These are phyloP conservation scores for Ornithorhynchus anatinus DNA, from an alignment of 2,113 vertebrate species.

Conservation along the genomic window DNA sequence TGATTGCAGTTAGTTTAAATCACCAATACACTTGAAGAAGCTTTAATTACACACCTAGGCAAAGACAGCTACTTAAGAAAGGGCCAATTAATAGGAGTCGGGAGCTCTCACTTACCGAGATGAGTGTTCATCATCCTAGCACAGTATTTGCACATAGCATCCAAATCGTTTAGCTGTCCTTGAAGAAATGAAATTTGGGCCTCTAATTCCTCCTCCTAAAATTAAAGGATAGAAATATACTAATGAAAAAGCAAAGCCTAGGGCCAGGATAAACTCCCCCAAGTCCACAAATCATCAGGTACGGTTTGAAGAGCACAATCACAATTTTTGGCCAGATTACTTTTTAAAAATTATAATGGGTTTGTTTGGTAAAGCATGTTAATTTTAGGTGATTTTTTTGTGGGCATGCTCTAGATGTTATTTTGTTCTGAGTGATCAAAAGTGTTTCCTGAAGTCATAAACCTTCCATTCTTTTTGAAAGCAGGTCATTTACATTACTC, in stretches of 20 bases:
- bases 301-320: background rate
- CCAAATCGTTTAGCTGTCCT: conserved; percentile 95
- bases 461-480: too few species aligned
- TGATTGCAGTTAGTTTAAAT: too few species aligned
- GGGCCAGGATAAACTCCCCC: background rate
- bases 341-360: background rate
- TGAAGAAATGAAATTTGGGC: conserved; percentile 97
- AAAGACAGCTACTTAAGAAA: too few species aligned
- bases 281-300: background rate
- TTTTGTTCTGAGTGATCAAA: too few species aligned
- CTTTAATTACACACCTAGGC: too few species aligned
- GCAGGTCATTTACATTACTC: too few species aligned
- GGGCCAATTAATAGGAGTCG: too few species aligned
- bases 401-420: too few species aligned
- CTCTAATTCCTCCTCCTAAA: conserved; percentile 93
- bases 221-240: conserved; percentile 29
- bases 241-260: background rate
- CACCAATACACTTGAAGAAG: too few species aligned
- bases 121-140: conserved; percentile 96
- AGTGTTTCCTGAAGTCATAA: too few species aligned
- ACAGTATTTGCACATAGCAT: conserved; percentile 98
- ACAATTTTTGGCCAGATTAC: background rate
- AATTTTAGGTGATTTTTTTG: background rate
- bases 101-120: conserved; percentile 86
- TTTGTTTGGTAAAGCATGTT: background rate